A percentile compares a stretch with the other conserved stretches of the same genome.
These are phyloP conservation scores for Exephanes ischioxanthus DNA, from an alignment of 2,888 invertebrate genomes.

Conservation along the genomic window DNA sequence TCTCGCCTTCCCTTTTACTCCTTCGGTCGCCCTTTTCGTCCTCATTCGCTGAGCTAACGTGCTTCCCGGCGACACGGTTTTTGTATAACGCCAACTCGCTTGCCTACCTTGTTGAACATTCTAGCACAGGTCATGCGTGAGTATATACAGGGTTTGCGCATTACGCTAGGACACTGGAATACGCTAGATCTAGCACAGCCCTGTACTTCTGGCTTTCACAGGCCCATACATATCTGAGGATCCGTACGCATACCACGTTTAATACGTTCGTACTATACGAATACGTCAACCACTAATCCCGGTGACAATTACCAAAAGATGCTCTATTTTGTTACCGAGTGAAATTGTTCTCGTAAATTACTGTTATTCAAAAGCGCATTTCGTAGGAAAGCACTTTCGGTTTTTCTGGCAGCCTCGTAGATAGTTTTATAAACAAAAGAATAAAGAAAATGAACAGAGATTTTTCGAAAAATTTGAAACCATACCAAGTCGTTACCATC, in stretches of 20 bases:
- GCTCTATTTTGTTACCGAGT: too few species aligned
- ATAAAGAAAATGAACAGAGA: too few species aligned
- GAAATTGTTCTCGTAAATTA: too few species aligned
- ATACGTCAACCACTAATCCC: neutral
- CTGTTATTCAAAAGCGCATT: too few species aligned
- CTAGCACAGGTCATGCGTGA: constrained; percentile 10
- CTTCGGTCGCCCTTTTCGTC: constrained; percentile 11
- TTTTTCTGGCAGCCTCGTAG: too few species aligned
- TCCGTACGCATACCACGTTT: neutral
- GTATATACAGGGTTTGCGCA: constrained; percentile 1
- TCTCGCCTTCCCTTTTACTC: constrained; percentile 40
- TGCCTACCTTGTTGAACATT: constrained; percentile 20
- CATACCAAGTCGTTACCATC: too few species aligned
- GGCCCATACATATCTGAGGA: neutral
- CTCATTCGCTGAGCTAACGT: constrained; percentile 11
- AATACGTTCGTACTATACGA: neutral
- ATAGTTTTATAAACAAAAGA: too few species aligned
- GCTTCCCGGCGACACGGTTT: constrained; percentile 14
- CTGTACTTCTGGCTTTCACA: constrained; percentile 1
- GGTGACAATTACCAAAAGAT: too few species aligned
- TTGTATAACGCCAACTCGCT: constrained; percentile 14
- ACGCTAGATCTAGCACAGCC: neutral
- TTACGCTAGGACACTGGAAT: constrained; percentile 12
- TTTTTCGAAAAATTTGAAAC: too few species aligned
- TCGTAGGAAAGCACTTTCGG: too few species aligned